A percentile compares a stretch with the other conserved stretches of the same genome.
phyloP scores from a whole-genome alignment of 2,797 vertebrate species.

The Bradypodion pumilum region DNA sequence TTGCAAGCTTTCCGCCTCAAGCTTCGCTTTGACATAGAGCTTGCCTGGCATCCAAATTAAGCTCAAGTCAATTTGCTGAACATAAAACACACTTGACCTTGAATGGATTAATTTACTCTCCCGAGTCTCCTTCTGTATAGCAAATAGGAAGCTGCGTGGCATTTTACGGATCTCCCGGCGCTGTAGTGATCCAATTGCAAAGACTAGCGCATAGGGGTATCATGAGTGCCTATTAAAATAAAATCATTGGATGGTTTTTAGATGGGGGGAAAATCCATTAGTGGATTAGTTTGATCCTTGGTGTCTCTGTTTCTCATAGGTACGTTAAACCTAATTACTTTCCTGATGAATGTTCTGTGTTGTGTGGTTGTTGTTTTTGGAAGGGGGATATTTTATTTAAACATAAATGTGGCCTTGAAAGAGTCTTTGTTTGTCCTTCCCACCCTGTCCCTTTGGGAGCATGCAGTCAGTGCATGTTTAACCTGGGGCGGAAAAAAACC shows the following conservation, averaged over 20 bases:
- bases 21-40: background rate
- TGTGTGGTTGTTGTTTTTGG: background rate
- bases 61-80: constrained; percentile 26
- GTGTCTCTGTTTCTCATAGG: constrained; percentile 3
- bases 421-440: background rate
- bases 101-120: constrained; percentile 37
- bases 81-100: constrained; percentile 43
- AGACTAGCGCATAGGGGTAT: constrained; percentile 6
- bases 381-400: constrained; percentile 1
- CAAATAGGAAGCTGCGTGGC: constrained; percentile 11
- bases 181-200: constrained; percentile 12
- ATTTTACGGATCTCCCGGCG: background rate
- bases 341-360: constrained; percentile 2
- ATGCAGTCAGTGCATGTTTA: background rate
- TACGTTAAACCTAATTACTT: constrained; percentile 10
- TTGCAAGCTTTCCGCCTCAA: background rate
- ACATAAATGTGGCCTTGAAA: background rate
- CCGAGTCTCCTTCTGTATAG: constrained; percentile 17
- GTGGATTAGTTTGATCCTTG: constrained; percentile 15
- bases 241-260: constrained; percentile 6
- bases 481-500: background rate
- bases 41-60: background rate
- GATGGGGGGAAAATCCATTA: background rate
- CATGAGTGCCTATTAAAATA: background rate
- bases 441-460: background rate